Base-by-base conservation (phyloP, 2,888 invertebrate genomes). In the Eucera pruinosa region DNA sequence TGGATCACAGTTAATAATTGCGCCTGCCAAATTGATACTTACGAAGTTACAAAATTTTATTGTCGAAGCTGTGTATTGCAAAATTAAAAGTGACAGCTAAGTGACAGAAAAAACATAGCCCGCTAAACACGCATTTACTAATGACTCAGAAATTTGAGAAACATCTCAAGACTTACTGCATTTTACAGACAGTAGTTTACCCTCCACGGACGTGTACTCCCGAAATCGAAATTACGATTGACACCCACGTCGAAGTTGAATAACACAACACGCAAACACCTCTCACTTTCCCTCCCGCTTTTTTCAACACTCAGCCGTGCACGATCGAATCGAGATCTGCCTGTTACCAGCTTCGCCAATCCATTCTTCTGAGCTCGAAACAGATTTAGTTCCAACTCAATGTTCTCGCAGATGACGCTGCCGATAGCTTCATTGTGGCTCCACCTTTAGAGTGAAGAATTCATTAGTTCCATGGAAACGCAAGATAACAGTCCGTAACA, bases 101-200 rank as follows among this genome's bases (percentile, higher is more conserved):
- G 15, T 23, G 50, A 69, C 33, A 33, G 18, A 52, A 23, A 58
- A 43, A 48, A 55, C 18, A 47, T 47, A 27, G 11, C 18, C 7
- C 25, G 15, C 11, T 9, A 4, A 20, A 36, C 41, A n/a, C 39
- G 50, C 15, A 57, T 25, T 57, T 23, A 23, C n/a, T n/a, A 11
- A 67, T 20, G 47, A 43, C 54, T 39, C 41, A 23, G n/a, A n/a
- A n/a, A n/a, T n/a, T 7, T 15, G 41, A 39, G 13, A 60, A 67
- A 48, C 7, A 23, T n/a, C 20, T 18, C 1, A 11, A 55, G 33
- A 82, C 80, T 82, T 52, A 82, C 82, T 27, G 78, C 80, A 82
- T 82, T 39, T 78, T 74, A 62, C 36, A 11, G 7, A 62, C 41
- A 39, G 18, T 50, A 52, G 36, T 18, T 33, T n/a, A 11, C 15